A percentile compares a stretch with the other conserved stretches of the same genome.
Evolutionary conservation across 2,113 vertebrate genomes (phyloP).

Genomic region (Lontra canadensis): DNA sequence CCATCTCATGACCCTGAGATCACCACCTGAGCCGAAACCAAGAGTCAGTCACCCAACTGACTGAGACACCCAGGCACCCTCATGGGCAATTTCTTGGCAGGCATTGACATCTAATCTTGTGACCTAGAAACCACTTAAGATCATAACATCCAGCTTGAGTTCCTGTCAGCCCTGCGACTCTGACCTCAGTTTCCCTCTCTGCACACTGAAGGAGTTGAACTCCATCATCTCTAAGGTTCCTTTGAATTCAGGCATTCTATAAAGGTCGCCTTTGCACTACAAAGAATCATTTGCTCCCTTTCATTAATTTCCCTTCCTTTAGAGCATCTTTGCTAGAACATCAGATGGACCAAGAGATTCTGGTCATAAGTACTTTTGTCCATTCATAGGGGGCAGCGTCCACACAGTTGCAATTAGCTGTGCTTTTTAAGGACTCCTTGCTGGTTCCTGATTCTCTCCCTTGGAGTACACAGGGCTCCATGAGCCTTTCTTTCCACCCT

Average conservation of each 20-base stretch:
- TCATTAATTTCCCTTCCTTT: neutral
- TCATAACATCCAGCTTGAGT: neutral
- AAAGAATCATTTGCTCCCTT: neutral
- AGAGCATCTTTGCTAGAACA: neutral
- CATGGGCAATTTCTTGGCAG: neutral
- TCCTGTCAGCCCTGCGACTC: neutral
- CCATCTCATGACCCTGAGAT: neutral
- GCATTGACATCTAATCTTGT: conserved; percentile 28
- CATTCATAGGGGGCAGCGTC: neutral
- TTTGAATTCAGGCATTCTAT: neutral
- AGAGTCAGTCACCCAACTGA: neutral
- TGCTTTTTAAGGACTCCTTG: neutral
- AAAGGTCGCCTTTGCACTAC: neutral
- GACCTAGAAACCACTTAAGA: conserved; percentile 10
- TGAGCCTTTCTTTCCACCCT: neutral
- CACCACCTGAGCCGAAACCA: neutral
- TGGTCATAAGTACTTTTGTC: neutral
- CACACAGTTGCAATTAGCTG: conserved; percentile 18
- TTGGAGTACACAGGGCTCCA: neutral
- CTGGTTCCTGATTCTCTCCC: neutral
- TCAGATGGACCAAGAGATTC: conserved; percentile 44
- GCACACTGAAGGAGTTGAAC: neutral
- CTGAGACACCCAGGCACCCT: neutral
- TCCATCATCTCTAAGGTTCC: neutral
- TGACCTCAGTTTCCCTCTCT: neutral